These are phyloP conservation scores for Corynorhinus townsendii DNA, from an alignment of 2,113 vertebrate species.

Conservation along the genomic window DNA sequence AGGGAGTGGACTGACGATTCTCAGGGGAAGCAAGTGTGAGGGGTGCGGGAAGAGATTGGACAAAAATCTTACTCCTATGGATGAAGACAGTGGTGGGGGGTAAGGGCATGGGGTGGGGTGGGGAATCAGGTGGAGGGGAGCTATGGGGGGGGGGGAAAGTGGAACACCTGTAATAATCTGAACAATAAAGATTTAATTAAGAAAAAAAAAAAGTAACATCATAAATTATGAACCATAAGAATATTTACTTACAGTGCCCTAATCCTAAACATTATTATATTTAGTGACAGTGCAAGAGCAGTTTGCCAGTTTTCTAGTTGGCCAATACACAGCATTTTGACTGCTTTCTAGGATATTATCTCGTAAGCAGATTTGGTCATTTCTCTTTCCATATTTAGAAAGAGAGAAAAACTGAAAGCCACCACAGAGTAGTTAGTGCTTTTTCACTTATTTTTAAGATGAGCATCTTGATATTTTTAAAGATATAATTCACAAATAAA, in stretches of 20 bases:
- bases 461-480: background rate
- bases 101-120: too few species aligned
- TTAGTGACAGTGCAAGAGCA: conserved; percentile 61
- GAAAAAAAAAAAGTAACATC: background rate
- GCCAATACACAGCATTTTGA: conserved; percentile 61
- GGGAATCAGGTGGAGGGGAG: too few species aligned
- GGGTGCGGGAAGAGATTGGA: too few species aligned
- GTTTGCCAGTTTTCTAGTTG: conserved; percentile 57
- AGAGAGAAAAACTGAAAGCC: conserved; percentile 37
- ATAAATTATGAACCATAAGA: conserved; percentile 54
- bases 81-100: too few species aligned
- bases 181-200: too few species aligned
- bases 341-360: conserved; percentile 66
- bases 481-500: conserved; percentile 20
- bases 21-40: too few species aligned
- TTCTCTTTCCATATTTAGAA: conserved; percentile 49
- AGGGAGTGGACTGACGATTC: too few species aligned
- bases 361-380: conserved; percentile 62
- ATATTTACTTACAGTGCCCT: conserved; percentile 54
- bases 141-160: too few species aligned
- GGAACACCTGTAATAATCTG: too few species aligned
- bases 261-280: conserved; percentile 69
- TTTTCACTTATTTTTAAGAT: conserved; percentile 25
- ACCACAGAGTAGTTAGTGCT: background rate
- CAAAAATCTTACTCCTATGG: too few species aligned